These are phyloP conservation scores for Zaprionus ornatus DNA, from an alignment of 1,140 invertebrate species.

Conservation along the genomic window DNA sequence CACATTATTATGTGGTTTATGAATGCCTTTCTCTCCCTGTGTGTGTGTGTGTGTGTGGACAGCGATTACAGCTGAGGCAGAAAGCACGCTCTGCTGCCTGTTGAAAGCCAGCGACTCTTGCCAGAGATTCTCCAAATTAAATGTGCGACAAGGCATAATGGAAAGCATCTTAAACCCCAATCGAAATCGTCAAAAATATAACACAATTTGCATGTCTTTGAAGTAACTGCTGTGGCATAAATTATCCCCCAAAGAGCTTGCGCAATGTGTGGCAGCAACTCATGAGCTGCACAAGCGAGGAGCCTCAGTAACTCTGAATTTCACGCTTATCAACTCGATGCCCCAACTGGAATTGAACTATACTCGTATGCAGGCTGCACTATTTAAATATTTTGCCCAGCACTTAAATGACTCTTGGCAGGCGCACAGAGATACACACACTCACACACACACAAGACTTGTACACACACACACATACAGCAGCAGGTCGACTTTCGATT, in stretches of 20 bases:
- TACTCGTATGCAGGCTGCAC: slow-evolving; percentile 2
- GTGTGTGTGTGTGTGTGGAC: not conserved
- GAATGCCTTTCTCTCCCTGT: not conserved
- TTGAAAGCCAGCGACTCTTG: not conserved
- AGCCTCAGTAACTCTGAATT: not conserved
- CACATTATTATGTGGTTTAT: slow-evolving; percentile 29
- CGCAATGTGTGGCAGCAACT: not conserved
- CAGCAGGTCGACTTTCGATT: slow-evolving; percentile 2
- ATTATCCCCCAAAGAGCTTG: not conserved
- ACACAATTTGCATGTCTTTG: not conserved
- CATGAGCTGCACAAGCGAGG: not conserved
- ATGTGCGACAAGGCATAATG: not conserved
- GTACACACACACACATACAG: not conserved
- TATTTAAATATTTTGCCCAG: slow-evolving; percentile 67
- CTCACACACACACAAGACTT: slow-evolving; percentile 9
- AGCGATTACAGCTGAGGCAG: slow-evolving; percentile 14
- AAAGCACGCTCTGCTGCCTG: slow-evolving; percentile 14
- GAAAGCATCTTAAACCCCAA: not conserved
- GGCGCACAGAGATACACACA: slow-evolving; percentile 14
- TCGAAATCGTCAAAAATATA: not conserved
- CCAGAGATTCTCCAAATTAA: slow-evolving; percentile 19
- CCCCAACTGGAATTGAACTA: not conserved
- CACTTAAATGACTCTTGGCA: slow-evolving; percentile 65
- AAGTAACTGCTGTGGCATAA: not conserved
- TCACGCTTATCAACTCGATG: not conserved